Percentiles rank a stretch among this genome's conserved stretches.
phyloP scores from a whole-genome alignment of 2,113 vertebrate species.

The Entomyzon cyanotis region DNA sequence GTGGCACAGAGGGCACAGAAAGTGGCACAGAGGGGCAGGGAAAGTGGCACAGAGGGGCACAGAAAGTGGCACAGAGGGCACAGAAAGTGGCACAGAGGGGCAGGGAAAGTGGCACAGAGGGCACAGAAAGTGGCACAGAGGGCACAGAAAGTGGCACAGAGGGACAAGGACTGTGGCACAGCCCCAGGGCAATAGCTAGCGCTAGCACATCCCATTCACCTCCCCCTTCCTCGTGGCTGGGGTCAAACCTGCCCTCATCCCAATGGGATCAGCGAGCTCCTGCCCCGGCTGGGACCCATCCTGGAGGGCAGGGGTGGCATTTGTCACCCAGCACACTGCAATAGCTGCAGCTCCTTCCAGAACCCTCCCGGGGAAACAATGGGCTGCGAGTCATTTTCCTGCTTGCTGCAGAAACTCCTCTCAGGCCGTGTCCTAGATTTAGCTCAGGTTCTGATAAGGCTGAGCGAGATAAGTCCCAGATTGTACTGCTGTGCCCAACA shows the following conservation, averaged over 20 bases:
- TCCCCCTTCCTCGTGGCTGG: background rate
- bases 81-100: background rate
- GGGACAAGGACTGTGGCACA: background rate
- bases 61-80: background rate
- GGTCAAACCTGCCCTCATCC: background rate
- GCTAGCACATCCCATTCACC: fast-evolving
- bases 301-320: background rate
- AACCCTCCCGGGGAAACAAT: background rate
- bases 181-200: background rate
- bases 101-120: too few species aligned
- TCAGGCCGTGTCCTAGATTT: conserved; percentile 61
- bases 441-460: conserved; percentile 48
- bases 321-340: background rate
- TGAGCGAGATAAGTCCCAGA: conserved; percentile 65
- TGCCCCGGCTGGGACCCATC: fast-evolving
- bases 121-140: background rate
- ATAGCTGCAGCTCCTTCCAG: background rate
- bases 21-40: too few species aligned
- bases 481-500: conserved; percentile 72
- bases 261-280: fast-evolving
- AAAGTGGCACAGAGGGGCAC: background rate
- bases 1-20: background rate
- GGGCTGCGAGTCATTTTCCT: conserved; percentile 5
- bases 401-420: conserved; percentile 34
- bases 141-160: too few species aligned